Base-by-base conservation (phyloP, 2,797 vertebrate genomes). In the Tympanoctomys barrerae region DNA sequence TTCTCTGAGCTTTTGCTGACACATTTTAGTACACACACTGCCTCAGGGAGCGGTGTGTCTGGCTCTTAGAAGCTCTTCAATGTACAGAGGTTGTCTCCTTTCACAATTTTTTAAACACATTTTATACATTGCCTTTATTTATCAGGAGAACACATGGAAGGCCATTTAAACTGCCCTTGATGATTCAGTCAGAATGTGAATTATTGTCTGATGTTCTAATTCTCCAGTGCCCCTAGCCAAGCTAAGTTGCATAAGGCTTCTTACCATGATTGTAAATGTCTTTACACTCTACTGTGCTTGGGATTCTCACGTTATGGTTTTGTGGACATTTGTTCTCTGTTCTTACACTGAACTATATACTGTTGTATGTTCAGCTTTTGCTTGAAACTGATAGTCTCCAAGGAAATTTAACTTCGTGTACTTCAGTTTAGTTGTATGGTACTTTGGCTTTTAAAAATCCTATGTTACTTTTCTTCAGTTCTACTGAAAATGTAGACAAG, bases 371-470 rank as follows among this genome's bases (percentile, higher is more conserved):
- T 94, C 87, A 14, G 42, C 36, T 33, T 84, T 4, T 94, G 54
- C 36, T 42, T 88, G 64, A 92, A 95, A 91, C 79, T 77, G 16
- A 57, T 95, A 81, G 61, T 91, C 16, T 92, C 28, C 70, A 24
- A 89, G 95, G 94, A 26, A 84, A 84, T 96, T 96, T n/a, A 81
- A 84, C 90, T 80, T 86, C 89, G 61, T 94, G 90, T 94, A 80
- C 75, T 79, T 96, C 57, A 90, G 73, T 85, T 92, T 88, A 81
- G 36, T 82, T 95, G 91, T 84, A 85, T 71, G 13, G 86, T 80
- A 64, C 22, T 62, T 90, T 94, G 13, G 71, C 87, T 94, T 87
- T 64, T 21, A 62, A 66, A 83, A 77, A 59, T 61, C 42, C 61
- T 71, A 66, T 28, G 87, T 95, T 77, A 90, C 84, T 90, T 66